Base-by-base conservation (phyloP, 2,888 invertebrate genomes). In the Apeira syringaria region DNA sequence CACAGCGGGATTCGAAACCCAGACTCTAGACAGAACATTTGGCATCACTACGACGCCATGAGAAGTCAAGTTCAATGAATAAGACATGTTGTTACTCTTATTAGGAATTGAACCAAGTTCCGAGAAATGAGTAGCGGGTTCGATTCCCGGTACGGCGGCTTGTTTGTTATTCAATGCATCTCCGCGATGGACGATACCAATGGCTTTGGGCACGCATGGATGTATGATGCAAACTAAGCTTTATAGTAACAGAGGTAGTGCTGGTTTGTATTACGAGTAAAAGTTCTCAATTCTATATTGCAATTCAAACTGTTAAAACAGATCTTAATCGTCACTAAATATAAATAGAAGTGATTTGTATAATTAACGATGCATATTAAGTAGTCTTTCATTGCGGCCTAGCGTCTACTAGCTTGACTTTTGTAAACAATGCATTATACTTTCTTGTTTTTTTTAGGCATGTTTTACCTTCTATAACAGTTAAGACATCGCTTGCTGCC, bases 91-190 rank as follows among this genome's bases (percentile, higher is more conserved):
- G 83, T 72, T 78, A 81, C 70, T 81, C 84, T 83, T 84, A 86
- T 82, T 81, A 81, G 87, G 86, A 85, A 83, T 78, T 62, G 68
- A 76, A 77, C 73, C 65, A 62, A 64, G 54, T 78, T 79, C 80
- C 59, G 54, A 59, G 76, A 76, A 80, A 53, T 53, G 50, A 47
- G 63, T 61, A 62, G 61, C 67, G 64, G 64, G 59, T 71, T 64
- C 61, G 62, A 41, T 74, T 76, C 73, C 59, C 69, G 61, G 71
- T 70, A 68, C 43, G 59, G 64, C 61, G 53, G 56, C 47, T 53
- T 71, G 60, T 68, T 80, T 74, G 72, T 74, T 80, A 81, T 82
- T 77, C 78, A 71, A 75, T 66, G 69, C 74, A 64, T 72, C 64
- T 66, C 71, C 65, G 59, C 68, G 78, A 78, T 76, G 53, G 63